Evolutionary conservation across 2,113 vertebrate species (phyloP), one percentile per base, ranked within the genome.

Genomic region (Periophthalmodon schlosseri): DNA sequence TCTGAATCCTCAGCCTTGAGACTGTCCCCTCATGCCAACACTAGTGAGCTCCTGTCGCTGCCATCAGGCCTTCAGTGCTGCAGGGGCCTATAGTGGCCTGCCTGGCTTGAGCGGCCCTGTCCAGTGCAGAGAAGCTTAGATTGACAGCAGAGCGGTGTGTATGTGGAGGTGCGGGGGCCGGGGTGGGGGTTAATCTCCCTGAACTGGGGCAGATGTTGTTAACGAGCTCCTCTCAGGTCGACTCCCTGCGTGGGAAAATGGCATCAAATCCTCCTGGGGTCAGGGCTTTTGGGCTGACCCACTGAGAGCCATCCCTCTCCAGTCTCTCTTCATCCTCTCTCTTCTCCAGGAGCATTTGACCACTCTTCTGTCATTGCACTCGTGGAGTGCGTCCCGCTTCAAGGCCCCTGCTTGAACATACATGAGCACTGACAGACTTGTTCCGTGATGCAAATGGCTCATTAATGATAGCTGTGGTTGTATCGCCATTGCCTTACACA

Each of bases 141-240:
- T 89, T 92, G 92, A 91, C 91, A 91, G 88, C 80, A 72, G 74
- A 86, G 85, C 21, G 74, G 74, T 76, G 73, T 77, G 82, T 81
- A 64, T 80, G 75, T 83, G n/a, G 85, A 87, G 77, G 86, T 84
- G 84, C 33, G 87, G 83, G 90, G 88, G 88, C 79, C 60, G 85
- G 83, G 81, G 76, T 57, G 80, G 80, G 89, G 91, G 86, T 91
- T 92, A 92, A 94, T 93, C 93, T 92, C 89, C 81, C 91, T 94
- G 93, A 94, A 94, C 91, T 79, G 89, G 92, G 92, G 94, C 94
- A 94, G 93, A 94, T 94, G 94, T 93, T 92, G 89, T 93, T 93
- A 94, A 94, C 91, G 88, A 94, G 92, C 90, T 92, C 86, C 90
- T 91, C 91, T 93, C 91, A 94, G 93, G 92, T 93, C 89, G 87